Conservation (phyloP, 92 coral and sea anemone species). For the Bergia sp. region DNA sequence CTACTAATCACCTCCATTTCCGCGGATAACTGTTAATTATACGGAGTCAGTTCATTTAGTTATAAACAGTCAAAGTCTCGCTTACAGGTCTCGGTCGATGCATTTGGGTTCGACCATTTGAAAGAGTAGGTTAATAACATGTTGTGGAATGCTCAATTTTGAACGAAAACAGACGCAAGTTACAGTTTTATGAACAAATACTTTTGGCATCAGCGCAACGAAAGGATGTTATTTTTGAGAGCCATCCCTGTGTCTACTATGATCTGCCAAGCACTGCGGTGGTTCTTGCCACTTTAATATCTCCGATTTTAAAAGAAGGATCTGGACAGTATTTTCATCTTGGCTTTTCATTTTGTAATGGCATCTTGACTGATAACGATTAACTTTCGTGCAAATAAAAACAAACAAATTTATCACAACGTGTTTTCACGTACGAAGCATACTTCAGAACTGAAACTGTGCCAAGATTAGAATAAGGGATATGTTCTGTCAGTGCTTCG, state of each 20-base stretch:
- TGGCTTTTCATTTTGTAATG: not conserved
- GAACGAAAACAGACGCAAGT: too few species aligned
- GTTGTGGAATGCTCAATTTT: too few species aligned
- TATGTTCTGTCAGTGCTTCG: not conserved
- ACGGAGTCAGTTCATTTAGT: too few species aligned
- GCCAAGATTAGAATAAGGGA: not conserved
- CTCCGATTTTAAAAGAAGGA: too few species aligned
- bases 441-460: not conserved
- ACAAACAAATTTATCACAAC: not conserved
- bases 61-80: too few species aligned
- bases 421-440: not conserved
- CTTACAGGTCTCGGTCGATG: too few species aligned
- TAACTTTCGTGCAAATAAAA: not conserved
- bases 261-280: not conserved
- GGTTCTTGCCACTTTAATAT: not conserved
- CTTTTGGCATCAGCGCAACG: too few species aligned
- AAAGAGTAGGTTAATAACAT: too few species aligned
- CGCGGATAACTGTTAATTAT: too few species aligned
- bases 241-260: not conserved
- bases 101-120: too few species aligned
- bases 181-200: too few species aligned
- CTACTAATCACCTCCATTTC: too few species aligned
- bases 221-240: not conserved
- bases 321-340: not conserved
- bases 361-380: not conserved